Evolutionary conservation across 2,888 invertebrate genomes (phyloP).

Genomic region (Drosophila tripunctata): DNA sequence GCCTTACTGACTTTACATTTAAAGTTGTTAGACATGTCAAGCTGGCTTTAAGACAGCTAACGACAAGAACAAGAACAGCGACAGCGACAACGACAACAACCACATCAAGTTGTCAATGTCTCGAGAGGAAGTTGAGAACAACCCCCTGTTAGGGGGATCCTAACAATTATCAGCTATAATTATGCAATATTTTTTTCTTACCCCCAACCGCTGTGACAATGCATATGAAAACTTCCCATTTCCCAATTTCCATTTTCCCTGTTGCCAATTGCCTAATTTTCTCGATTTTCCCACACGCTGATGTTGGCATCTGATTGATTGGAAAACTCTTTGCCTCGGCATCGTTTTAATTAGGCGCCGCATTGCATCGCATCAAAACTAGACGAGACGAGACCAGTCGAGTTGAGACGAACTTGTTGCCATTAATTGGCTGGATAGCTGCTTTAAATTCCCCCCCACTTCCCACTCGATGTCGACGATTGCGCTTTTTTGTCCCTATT

Average conservation of each 20-base stretch:
- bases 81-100: slow-evolving; percentile 37
- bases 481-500: slow-evolving; percentile 57
- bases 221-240: neutral
- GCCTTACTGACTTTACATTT: slow-evolving; percentile 74
- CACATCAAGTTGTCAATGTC: slow-evolving; percentile 68
- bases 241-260: slow-evolving; percentile 28
- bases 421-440: slow-evolving; percentile 71
- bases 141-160: slow-evolving; percentile 48
- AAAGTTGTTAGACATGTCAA: slow-evolving; percentile 50
- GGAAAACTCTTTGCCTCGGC: slow-evolving; percentile 61
- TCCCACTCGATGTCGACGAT: slow-evolving; percentile 48
- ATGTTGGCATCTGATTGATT: slow-evolving; percentile 73
- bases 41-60: slow-evolving; percentile 70
- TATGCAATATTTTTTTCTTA: slow-evolving; percentile 65
- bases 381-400: slow-evolving; percentile 1
- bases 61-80: slow-evolving; percentile 46
- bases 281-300: slow-evolving; percentile 56
- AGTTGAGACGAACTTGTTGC: slow-evolving; percentile 42
- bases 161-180: slow-evolving; percentile 73
- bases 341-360: slow-evolving; percentile 68
- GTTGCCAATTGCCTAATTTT: slow-evolving; percentile 80
- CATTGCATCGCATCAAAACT: slow-evolving; percentile 10
- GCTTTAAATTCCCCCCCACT: slow-evolving; percentile 55
- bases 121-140: slow-evolving; percentile 52
- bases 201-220: slow-evolving; percentile 15